Evolutionary conservation across 1,140 invertebrate genomes (phyloP).

Genomic region (Rhopalosiphum maidis): DNA sequence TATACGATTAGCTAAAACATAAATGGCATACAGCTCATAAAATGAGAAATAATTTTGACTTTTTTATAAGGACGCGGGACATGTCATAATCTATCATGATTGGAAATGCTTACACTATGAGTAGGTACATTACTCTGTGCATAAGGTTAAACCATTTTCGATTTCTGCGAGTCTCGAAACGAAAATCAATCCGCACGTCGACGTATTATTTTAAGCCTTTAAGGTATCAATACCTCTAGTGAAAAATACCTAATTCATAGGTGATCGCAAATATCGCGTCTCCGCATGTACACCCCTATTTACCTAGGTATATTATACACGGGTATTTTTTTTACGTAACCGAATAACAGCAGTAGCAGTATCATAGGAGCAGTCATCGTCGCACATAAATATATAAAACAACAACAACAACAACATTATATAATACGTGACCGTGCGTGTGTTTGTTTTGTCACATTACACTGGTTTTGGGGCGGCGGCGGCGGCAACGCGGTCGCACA

Average conservation of each 20-base stretch:
- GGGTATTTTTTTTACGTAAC: background rate
- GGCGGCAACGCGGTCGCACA: background rate
- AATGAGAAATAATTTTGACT: no score
- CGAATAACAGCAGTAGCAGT: background rate
- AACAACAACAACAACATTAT: background rate
- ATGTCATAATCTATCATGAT: no score
- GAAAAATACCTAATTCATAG: no score
- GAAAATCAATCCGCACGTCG: background rate
- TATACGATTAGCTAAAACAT: no score
- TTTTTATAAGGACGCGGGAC: background rate
- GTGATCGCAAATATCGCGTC: background rate
- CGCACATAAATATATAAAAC: background rate
- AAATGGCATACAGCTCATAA: no score
- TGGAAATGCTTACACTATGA: no score
- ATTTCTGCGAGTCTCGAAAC: background rate
- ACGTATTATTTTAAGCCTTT: background rate
- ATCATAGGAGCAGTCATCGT: background rate
- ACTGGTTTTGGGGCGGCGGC: constrained; percentile 35
- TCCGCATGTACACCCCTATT: background rate
- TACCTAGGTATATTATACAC: background rate
- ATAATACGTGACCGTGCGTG: background rate
- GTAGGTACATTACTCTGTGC: no score
- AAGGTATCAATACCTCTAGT: no score
- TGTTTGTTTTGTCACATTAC: constrained; percentile 32
- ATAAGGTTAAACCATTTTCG: background rate